phyloP scores from a whole-genome alignment of 1,140 invertebrate genomes.

The Papilio dardanus region DNA sequence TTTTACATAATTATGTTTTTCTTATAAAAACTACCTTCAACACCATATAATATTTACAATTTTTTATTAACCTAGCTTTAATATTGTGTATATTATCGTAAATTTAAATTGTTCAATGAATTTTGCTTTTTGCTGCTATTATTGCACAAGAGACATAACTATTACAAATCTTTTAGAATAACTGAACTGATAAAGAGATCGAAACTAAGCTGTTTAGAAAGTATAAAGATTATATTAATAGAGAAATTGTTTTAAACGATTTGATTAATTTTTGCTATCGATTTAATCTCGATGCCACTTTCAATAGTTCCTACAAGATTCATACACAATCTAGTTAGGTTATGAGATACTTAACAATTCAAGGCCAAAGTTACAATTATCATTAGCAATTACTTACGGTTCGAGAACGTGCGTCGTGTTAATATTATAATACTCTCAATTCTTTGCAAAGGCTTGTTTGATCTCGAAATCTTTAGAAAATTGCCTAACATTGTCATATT shows the following conservation, averaged over 20 bases:
- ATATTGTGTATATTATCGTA: neutral
- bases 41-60: too few species aligned
- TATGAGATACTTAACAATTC: slow-evolving; percentile 36
- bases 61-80: neutral
- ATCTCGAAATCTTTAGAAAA: slow-evolving; percentile 66
- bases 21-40: too few species aligned
- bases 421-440: slow-evolving; percentile 56
- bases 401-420: slow-evolving; percentile 53
- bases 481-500: slow-evolving; percentile 78
- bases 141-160: neutral
- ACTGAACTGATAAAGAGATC: neutral
- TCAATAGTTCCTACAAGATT: slow-evolving; percentile 7
- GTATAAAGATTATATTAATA: neutral
- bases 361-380: slow-evolving; percentile 44
- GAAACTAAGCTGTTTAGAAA: neutral
- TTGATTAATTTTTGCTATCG: neutral
- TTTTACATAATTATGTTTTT: too few species aligned
- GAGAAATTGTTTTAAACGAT: neutral
- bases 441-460: slow-evolving; percentile 54
- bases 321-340: neutral
- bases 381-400: slow-evolving; percentile 59
- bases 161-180: neutral
- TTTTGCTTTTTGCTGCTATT: neutral
- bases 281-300: neutral
- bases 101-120: neutral